phyloP scores from a whole-genome alignment of 2,888 invertebrate genomes.

The Strigamia maritima region DNA sequence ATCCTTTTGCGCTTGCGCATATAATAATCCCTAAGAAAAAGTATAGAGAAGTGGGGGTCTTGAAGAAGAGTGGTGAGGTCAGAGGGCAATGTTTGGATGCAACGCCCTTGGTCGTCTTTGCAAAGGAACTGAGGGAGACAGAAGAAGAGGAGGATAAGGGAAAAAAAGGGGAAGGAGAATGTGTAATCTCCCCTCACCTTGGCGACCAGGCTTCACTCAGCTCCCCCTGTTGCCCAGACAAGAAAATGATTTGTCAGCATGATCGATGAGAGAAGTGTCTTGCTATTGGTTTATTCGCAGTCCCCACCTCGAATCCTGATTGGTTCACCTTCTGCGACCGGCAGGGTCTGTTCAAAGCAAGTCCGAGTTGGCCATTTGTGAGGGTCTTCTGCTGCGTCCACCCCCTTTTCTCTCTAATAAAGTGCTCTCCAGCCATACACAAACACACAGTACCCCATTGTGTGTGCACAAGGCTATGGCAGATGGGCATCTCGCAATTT shows the following conservation, averaged over 20 bases:
- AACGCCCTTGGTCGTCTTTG: conserved; percentile 32
- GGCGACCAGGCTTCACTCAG: conserved; percentile 24
- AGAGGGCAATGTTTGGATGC: conserved; percentile 34
- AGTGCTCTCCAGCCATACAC: conserved; percentile 32
- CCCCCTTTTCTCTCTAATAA: conserved; percentile 30
- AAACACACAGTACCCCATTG: conserved; percentile 26
- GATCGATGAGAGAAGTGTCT: conserved; percentile 31
- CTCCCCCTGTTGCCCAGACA: conserved; percentile 34
- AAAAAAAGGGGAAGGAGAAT: conserved; percentile 23
- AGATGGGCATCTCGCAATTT: conserved; percentile 7
- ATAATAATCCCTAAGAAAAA: conserved; percentile 20
- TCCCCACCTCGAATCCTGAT: conserved; percentile 30
- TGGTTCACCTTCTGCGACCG: not conserved
- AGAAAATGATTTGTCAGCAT: conserved; percentile 32
- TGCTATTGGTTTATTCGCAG: conserved; percentile 29
- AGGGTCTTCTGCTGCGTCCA: conserved; percentile 15
- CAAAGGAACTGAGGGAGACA: conserved; percentile 32
- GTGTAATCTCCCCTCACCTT: conserved; percentile 34
- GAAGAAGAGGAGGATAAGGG: conserved; percentile 23
- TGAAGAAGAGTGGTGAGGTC: conserved; percentile 25
- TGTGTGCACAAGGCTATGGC: not conserved
- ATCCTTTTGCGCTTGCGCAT: conserved; percentile 29
- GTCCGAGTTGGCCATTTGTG: conserved; percentile 34
- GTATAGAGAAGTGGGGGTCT: conserved; percentile 29
- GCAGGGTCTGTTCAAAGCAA: conserved; percentile 28